Evolutionary conservation across 1,140 invertebrate genomes (phyloP), one percentile per base, ranked within the genome.

Genomic region (Drosophila dunni): DNA sequence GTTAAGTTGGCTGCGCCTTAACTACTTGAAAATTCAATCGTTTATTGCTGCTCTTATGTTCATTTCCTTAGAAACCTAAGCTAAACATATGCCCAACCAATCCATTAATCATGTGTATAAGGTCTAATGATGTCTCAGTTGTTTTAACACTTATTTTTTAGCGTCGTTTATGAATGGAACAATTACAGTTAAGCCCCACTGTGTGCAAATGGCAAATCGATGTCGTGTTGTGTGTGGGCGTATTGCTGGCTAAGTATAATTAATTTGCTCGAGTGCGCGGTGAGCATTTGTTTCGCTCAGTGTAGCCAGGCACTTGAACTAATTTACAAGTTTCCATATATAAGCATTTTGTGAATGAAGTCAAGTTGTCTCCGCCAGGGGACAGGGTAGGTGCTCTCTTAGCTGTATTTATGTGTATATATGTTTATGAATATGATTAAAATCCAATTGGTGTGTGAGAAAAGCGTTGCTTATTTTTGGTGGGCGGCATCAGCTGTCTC

Each of bases 281-380:
- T 60, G 48, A 63, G 24, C 54, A 69, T 85, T 61, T 68, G 56
- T 84, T 88, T 89, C 51, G 84, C 74, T 58, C 81, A 89, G 84
- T 89, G 80, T 84, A 81, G 24, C 45, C 7, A 24, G 42, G 63
- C 69, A 84, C 83, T 89, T 80, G 80, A 89, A 89, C 84, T 89
- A 89, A 89, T 84, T 81, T 86, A 89, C 85, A 84, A 89, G 85
- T 84, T 89, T 83, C 83, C 83, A 75, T 88, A 88, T 88, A 69
- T 89, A 78, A 78, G 53, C 84, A 80, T 76, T 77, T 89, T 65
- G 58, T 78, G 84, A 89, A 89, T 88, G 73, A 79, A 88, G 61
- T 62, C 60, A 46, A 64, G 33, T 51, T 15, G 53, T 7, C 4
- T 3, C 10, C 17, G 13, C 7, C 24, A 10, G 10, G 17, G 7